These are phyloP conservation scores for Astropecten irregularis DNA, from an alignment of 53 echinoderm and acorn worm genomes.

Conservation along the genomic window DNA sequence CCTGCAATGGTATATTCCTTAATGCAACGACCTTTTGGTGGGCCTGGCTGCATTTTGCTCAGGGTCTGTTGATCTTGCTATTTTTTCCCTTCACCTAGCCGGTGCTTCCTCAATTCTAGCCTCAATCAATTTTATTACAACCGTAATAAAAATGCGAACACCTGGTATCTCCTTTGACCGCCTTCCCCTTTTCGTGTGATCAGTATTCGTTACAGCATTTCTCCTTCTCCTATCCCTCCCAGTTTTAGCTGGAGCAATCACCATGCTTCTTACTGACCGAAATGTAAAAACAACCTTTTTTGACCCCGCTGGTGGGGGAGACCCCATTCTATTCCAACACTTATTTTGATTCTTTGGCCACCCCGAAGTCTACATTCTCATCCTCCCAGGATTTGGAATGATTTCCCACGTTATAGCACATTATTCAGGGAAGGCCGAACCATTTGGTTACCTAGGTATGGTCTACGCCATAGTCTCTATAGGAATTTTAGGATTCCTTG, in stretches of 20 bases:
- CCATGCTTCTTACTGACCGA: conserved; percentile 78
- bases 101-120: conserved; percentile 79
- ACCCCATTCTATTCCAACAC: conserved; percentile 78
- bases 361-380: conserved; percentile 83
- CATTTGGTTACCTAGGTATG: conserved; percentile 85
- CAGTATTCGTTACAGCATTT: conserved; percentile 63
- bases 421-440: conserved; percentile 74
- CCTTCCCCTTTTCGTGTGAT: conserved; percentile 70
- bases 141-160: conserved; percentile 78
- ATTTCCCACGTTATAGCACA: conserved; percentile 75
- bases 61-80: conserved; percentile 76
- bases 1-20: too few relatives aligned
- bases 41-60: too few relatives aligned
- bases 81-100: conserved; percentile 73
- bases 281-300: conserved; percentile 80
- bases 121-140: conserved; percentile 80
- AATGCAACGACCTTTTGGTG: too few relatives aligned
- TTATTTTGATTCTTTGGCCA: conserved; percentile 84
- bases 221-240: conserved; percentile 60
- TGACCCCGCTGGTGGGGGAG: conserved; percentile 80
- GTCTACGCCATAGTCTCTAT: conserved; percentile 76
- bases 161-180: conserved; percentile 76
- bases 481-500: conserved; percentile 72
- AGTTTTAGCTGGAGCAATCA: conserved; percentile 76
- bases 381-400: conserved; percentile 80